Evolutionary conservation across 2,113 vertebrate species (phyloP).

Genomic region (Dipodomys stephensi): DNA sequence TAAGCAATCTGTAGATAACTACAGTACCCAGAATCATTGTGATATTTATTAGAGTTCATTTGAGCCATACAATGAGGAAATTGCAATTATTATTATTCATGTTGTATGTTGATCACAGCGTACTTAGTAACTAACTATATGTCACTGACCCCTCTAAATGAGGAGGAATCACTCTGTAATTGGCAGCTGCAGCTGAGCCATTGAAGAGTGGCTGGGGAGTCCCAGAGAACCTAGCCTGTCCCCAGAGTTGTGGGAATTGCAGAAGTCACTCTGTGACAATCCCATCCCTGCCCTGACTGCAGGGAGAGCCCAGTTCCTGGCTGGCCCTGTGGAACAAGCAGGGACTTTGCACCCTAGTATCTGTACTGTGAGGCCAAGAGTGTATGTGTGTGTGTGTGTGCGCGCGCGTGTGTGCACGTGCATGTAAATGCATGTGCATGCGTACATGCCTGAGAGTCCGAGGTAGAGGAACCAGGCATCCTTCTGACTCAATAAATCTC

Average conservation of each 20-base stretch:
- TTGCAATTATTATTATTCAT: background rate
- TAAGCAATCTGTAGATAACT: background rate
- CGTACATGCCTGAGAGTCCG: background rate
- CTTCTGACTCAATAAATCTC: background rate
- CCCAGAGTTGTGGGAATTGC: background rate
- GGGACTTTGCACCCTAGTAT: background rate
- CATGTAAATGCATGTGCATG: too few species aligned
- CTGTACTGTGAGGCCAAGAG: background rate
- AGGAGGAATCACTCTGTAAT: background rate
- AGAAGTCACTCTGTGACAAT: background rate
- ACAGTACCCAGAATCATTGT: background rate
- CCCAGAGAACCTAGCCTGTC: background rate
- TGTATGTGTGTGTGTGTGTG: background rate
- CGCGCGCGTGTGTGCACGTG: background rate
- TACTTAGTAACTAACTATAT: background rate
- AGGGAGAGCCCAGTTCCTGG: background rate
- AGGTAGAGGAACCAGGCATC: background rate
- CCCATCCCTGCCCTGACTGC: background rate
- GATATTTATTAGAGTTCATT: background rate
- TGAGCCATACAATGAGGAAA: background rate
- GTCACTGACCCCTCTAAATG: slow-evolving; percentile 10
- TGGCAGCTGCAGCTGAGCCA: background rate
- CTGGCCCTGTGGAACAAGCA: background rate
- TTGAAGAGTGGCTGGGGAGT: background rate
- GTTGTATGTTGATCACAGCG: background rate